A percentile compares a stretch with the other conserved stretches of the same genome.
phyloP scores from a whole-genome alignment of 2,888 invertebrate genomes.

The Euzophera pinguis region DNA sequence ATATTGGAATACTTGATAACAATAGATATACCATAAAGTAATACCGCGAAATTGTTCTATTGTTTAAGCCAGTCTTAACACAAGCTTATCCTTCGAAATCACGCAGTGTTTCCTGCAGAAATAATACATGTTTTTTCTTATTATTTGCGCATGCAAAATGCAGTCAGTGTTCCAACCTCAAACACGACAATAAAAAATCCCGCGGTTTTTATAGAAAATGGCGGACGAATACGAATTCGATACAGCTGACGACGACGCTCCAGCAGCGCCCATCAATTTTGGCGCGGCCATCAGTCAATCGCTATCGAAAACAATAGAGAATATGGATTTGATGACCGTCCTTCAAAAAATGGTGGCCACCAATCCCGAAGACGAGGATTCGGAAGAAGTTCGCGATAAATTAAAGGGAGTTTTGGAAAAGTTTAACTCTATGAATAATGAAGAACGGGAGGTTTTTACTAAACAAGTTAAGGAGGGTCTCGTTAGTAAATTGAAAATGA shows the following conservation, averaged over 20 bases:
- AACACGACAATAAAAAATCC: slow-evolving; percentile 9
- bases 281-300: slow-evolving; percentile 50
- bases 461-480: slow-evolving; percentile 55
- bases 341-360: slow-evolving; percentile 53
- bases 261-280: slow-evolving; percentile 33
- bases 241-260: slow-evolving; percentile 22
- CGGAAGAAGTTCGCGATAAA: slow-evolving; percentile 46
- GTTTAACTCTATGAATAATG: slow-evolving; percentile 46
- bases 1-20: too few relatives aligned
- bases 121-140: too few relatives aligned
- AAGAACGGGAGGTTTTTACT: slow-evolving; percentile 52
- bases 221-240: slow-evolving; percentile 30
- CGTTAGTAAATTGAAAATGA: slow-evolving; percentile 43
- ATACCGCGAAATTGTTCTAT: too few relatives aligned
- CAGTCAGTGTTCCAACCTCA: neutral
- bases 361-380: slow-evolving; percentile 49
- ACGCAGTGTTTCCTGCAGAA: too few relatives aligned
- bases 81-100: too few relatives aligned
- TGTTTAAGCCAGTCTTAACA: too few relatives aligned
- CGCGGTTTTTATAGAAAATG: slow-evolving; percentile 34
- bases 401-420: slow-evolving; percentile 46
- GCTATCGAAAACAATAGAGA: slow-evolving; percentile 50
- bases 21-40: too few relatives aligned
- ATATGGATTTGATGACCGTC: slow-evolving; percentile 53
- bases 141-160: too few relatives aligned